Conservation (phyloP, 23 tunicate genomes). For the Styela clava region DNA sequence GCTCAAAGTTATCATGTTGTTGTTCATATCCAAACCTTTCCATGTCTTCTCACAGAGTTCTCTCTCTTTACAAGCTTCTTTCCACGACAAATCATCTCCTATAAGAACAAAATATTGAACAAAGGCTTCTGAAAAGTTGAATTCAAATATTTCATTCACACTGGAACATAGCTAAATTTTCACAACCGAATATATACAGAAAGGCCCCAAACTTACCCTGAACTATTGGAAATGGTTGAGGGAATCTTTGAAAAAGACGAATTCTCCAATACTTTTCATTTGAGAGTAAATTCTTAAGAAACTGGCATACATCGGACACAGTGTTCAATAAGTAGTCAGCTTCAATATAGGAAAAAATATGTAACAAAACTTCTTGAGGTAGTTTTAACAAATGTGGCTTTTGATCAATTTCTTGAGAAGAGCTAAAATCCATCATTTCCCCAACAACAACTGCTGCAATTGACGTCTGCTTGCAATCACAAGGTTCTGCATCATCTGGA, state of each 20-base stretch:
- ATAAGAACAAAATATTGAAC: background rate
- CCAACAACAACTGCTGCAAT: background rate
- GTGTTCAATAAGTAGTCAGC: slow-evolving; percentile 10
- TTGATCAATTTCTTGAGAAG: background rate
- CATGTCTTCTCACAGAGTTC: background rate
- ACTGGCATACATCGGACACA: slow-evolving; percentile 12
- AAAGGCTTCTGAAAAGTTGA: background rate
- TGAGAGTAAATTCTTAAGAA: background rate
- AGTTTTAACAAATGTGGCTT: background rate
- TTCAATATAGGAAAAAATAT: slow-evolving; percentile 26
- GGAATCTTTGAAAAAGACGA: slow-evolving; percentile 17
- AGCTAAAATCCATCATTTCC: background rate
- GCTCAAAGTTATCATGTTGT: background rate
- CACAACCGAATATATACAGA: no score
- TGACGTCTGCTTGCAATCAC: background rate
- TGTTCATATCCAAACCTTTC: background rate
- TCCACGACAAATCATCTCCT: slow-evolving; percentile 1
- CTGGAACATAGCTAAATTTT: no score
- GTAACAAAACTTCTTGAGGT: slow-evolving; percentile 19
- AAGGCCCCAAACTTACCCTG: slow-evolving; percentile 21
- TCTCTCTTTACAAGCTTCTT: slow-evolving; percentile 20
- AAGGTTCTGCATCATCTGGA: background rate
- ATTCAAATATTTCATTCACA: no score
- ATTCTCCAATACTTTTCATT: slow-evolving; percentile 22
- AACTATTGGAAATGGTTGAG: slow-evolving; percentile 14